Evolutionary conservation across 1,140 invertebrate genomes (phyloP).

Genomic region (Eurosta solidaginis): DNA sequence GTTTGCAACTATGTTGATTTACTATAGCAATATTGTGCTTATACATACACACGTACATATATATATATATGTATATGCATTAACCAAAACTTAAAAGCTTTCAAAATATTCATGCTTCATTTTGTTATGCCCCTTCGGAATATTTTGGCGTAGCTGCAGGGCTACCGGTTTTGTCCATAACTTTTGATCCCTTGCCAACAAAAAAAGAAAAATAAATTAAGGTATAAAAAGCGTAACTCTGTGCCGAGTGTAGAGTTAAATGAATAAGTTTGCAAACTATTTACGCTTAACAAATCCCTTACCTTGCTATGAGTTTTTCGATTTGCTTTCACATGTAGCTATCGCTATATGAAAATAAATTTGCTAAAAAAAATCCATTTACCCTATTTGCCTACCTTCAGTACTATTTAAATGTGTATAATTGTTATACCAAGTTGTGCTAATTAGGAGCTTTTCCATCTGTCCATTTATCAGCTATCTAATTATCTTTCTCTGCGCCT

Average conservation of each 20-base stretch:
- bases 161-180: neutral
- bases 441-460: no score
- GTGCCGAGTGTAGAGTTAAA: neutral
- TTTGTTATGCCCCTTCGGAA: neutral
- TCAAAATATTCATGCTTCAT: neutral
- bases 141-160: neutral
- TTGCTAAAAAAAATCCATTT: no score
- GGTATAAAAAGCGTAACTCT: neutral
- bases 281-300: slow-evolving; percentile 7
- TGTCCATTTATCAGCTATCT: no score
- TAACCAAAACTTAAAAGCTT: no score
- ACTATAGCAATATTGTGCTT: no score
- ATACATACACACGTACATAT: neutral
- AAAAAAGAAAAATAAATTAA: neutral
- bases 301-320: neutral
- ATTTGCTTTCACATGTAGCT: neutral
- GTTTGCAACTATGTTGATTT: no score
- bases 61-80: neutral
- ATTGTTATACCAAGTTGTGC: no score
- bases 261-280: slow-evolving; percentile 9
- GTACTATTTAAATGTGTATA: no score
- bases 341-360: neutral
- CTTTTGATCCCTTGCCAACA: neutral
- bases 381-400: no score
- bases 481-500: no score